A percentile compares a stretch with the other conserved stretches of the same genome.
Evolutionary conservation across 2,113 vertebrate genomes (phyloP).

Genomic region (Microcebus jonahi): DNA sequence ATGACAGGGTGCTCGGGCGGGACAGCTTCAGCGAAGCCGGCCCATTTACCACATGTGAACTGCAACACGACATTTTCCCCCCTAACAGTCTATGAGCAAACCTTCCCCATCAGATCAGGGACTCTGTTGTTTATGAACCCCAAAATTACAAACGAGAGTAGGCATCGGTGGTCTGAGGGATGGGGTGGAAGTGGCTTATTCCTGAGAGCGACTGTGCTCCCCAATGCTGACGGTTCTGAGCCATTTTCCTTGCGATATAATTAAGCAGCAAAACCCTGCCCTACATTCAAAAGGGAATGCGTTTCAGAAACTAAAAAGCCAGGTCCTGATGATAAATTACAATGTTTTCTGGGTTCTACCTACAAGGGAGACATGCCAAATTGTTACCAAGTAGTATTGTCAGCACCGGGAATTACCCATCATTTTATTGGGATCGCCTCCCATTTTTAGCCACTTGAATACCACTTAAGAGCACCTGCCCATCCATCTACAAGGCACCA

Average conservation of each 20-base stretch:
- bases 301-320: not conserved
- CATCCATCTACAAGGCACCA: not conserved
- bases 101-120: not conserved
- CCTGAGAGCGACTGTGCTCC: not conserved
- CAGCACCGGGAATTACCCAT: not conserved
- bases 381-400: not conserved
- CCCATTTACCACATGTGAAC: not conserved
- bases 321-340: not conserved
- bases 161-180: not conserved
- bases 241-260: not conserved
- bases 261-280: not conserved
- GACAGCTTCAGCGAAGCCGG: not conserved
- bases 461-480: not conserved
- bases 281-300: not conserved
- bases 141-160: rapidly evolving
- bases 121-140: not conserved
- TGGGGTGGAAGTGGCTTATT: not conserved
- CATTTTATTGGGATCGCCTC: not conserved
- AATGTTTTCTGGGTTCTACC: not conserved
- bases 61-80: not conserved
- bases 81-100: not conserved
- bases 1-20: not conserved
- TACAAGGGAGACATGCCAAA: not conserved
- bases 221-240: not conserved
- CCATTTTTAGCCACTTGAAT: slow-evolving; percentile 16